Evolutionary conservation across 1,140 invertebrate species (phyloP).

Genomic region (Trichonephila clavipes): DNA sequence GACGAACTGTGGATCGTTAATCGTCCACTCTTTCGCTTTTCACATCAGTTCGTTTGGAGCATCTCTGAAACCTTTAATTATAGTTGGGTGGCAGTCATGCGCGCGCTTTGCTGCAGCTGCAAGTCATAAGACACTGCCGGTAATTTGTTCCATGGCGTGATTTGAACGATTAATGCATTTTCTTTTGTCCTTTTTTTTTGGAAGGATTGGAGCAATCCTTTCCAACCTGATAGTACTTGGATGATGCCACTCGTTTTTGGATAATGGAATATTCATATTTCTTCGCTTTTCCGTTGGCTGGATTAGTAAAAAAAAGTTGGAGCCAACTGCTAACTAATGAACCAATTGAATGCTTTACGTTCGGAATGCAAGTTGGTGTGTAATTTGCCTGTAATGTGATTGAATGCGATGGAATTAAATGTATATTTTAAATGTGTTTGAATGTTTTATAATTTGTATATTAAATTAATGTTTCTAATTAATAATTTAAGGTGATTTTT

Average conservation of each 20-base stretch:
- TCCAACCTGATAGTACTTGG: background rate
- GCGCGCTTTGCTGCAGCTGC: background rate
- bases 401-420: no score
- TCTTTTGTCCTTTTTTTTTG: background rate
- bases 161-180: background rate
- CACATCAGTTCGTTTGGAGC: background rate
- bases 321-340: no score
- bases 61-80: background rate
- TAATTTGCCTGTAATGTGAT: no score
- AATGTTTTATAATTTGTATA: no score
- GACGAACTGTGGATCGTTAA: background rate
- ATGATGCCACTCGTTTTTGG: background rate
- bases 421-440: no score
- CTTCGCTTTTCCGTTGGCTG: background rate
- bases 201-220: background rate
- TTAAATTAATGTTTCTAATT: no score
- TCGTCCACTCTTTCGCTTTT: background rate
- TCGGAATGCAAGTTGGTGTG: no score
- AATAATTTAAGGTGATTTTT: no score
- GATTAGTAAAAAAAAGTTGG: no score
- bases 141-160: slow-evolving; percentile 30
- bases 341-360: no score
- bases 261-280: background rate
- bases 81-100: background rate
- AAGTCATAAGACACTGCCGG: background rate